Conservation (phyloP, 2,888 invertebrate genomes). For the Tachina grossa region DNA sequence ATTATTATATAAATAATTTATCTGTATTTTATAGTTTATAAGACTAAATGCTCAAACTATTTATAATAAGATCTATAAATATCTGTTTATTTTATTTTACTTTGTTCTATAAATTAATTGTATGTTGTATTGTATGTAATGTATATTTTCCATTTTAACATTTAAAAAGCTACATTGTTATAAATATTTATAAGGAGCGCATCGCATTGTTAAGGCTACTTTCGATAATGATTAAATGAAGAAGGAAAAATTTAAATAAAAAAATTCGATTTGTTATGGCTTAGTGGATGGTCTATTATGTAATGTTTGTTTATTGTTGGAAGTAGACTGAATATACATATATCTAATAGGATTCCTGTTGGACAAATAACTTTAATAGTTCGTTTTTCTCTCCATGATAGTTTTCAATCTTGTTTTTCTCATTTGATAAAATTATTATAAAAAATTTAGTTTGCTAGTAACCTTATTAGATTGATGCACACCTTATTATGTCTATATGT, state of each 20-base stretch:
- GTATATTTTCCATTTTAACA: slow-evolving; percentile 56
- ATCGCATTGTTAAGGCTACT: not conserved
- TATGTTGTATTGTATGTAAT: not conserved
- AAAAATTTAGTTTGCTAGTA: not conserved
- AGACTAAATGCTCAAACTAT: slow-evolving; percentile 29
- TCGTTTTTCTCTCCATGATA: no score
- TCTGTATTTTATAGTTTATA: slow-evolving; percentile 24
- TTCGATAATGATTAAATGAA: not conserved
- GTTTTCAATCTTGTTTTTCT: no score
- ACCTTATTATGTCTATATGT: slow-evolving; percentile 12
- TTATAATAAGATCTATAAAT: slow-evolving; percentile 51
- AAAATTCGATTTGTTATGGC: not conserved
- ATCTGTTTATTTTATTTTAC: slow-evolving; percentile 15
- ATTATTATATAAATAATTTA: slow-evolving; percentile 44
- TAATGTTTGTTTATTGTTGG: no score
- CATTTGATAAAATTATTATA: no score
- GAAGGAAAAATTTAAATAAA: not conserved
- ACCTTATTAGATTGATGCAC: slow-evolving; percentile 9
- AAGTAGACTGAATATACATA: no score
- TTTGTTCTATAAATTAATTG: slow-evolving; percentile 22
- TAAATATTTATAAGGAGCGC: slow-evolving; percentile 25
- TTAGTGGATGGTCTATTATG: no score
- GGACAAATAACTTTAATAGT: no score
- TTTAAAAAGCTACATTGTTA: slow-evolving; percentile 68
- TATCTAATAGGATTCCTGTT: no score